Conservation (phyloP, 2,888 invertebrate species). For the Suillia variegata region DNA sequence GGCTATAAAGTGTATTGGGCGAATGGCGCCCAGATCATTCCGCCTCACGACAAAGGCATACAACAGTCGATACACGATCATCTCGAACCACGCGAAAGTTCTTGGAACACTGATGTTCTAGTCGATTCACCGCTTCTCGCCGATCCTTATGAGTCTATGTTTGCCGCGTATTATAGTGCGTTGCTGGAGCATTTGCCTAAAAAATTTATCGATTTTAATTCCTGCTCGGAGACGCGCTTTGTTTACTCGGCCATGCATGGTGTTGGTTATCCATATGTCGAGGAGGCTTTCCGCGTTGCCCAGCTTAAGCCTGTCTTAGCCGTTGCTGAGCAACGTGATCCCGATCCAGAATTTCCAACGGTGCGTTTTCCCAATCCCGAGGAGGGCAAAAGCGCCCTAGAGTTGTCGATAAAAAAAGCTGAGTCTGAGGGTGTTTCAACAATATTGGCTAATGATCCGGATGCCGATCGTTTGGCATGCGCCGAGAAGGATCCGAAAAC, state of each 20-base stretch:
- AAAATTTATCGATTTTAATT: slow-evolving; percentile 63
- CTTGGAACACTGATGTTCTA: slow-evolving; percentile 77
- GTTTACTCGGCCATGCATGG: slow-evolving; percentile 99
- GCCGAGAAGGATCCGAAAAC: slow-evolving; percentile 76
- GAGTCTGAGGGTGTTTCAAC: slow-evolving; percentile 70
- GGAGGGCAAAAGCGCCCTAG: slow-evolving; percentile 83
- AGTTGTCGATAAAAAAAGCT: slow-evolving; percentile 79
- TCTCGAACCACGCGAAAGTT: slow-evolving; percentile 75
- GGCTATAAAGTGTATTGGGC: slow-evolving; percentile 98
- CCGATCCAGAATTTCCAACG: slow-evolving; percentile 97
- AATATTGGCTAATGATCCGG: slow-evolving; percentile 97
- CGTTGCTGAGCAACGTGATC: slow-evolving; percentile 74
- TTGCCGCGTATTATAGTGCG: slow-evolving; percentile 70
- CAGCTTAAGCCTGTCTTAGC: slow-evolving; percentile 67
- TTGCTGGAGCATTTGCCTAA: slow-evolving; percentile 65
- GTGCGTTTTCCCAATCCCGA: slow-evolving; percentile 98
- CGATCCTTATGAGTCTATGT: slow-evolving; percentile 75
- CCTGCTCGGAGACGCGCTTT: slow-evolving; percentile 67
- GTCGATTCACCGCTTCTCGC: slow-evolving; percentile 64
- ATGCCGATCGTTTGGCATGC: slow-evolving; percentile 93
- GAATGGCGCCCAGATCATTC: slow-evolving; percentile 93
- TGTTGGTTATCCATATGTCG: slow-evolving; percentile 83
- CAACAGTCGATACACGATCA: slow-evolving; percentile 77
- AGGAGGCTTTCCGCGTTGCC: slow-evolving; percentile 74
- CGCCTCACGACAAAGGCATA: slow-evolving; percentile 89